Conservation (phyloP, 2,888 invertebrate species). For the Dermolepida albohirtum region DNA sequence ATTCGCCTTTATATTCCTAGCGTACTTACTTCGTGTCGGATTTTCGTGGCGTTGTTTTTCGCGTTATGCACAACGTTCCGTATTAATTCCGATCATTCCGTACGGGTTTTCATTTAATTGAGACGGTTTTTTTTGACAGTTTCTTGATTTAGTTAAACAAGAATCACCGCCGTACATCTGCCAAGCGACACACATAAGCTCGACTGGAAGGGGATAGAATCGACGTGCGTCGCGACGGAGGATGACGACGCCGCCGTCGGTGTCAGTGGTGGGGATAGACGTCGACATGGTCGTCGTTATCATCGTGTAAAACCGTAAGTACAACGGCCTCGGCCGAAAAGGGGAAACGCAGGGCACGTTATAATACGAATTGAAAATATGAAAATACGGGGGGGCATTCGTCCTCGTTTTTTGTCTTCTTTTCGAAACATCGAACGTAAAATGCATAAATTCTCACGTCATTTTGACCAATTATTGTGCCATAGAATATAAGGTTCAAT, state of each 20-base stretch:
- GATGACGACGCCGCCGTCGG: conserved; percentile 33
- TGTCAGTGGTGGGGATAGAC: conserved; percentile 52
- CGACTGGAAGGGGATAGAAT: conserved; percentile 53
- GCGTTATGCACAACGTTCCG: conserved; percentile 6
- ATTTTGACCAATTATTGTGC: too few relatives aligned
- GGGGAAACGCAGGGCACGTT: too few relatives aligned
- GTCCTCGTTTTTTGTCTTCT: too few relatives aligned
- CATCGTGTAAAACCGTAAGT: conserved; percentile 2
- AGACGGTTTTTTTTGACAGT: conserved; percentile 41
- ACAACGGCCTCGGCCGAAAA: neutral
- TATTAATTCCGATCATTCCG: conserved; percentile 12
- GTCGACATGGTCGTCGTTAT: conserved; percentile 21
- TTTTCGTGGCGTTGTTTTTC: conserved; percentile 8
- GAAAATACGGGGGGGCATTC: too few relatives aligned
- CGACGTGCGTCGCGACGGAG: conserved; percentile 55
- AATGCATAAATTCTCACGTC: too few relatives aligned
- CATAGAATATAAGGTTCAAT: too few relatives aligned
- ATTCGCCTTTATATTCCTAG: conserved; percentile 20
- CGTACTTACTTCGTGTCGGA: conserved; percentile 3
- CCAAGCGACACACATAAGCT: conserved; percentile 59
- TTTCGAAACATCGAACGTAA: too few relatives aligned
- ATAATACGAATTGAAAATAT: too few relatives aligned
- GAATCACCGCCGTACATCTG: conserved; percentile 54
- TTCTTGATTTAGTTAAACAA: conserved; percentile 47
- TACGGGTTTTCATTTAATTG: conserved; percentile 30